Evolutionary conservation across 2,113 vertebrate species (phyloP).

Genomic region (Strigops habroptila): DNA sequence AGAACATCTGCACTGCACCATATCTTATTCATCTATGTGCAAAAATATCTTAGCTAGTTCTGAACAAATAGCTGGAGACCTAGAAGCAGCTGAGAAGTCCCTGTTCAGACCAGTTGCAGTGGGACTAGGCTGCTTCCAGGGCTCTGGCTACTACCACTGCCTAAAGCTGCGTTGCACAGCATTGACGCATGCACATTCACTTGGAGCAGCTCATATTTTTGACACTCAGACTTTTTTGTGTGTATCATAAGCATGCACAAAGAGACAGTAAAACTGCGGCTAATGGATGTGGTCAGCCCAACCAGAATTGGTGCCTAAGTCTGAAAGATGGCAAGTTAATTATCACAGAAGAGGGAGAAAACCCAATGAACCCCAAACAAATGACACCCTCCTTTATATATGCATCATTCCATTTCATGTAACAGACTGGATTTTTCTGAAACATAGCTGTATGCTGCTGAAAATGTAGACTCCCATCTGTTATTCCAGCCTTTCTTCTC

Average conservation of each 20-base stretch:
- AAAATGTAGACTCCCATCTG: neutral
- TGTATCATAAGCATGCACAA: neutral
- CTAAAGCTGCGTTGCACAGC: neutral
- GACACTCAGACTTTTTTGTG: neutral
- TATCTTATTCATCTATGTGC: neutral
- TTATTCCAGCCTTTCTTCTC: neutral
- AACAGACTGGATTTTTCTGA: neutral
- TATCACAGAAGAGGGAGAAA: neutral
- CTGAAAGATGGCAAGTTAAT: neutral
- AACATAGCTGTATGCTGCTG: neutral
- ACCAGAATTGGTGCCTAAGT: neutral
- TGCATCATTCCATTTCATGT: neutral
- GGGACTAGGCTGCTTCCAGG: neutral
- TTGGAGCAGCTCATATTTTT: neutral
- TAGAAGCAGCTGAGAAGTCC: neutral
- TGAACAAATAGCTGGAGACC: neutral
- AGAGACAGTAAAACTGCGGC: neutral
- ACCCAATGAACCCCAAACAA: neutral
- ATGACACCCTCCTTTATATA: neutral
- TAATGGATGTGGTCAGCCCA: neutral
- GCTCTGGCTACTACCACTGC: neutral
- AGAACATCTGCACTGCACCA: neutral
- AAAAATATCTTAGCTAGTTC: neutral
- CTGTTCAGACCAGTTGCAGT: neutral
- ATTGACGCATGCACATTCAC: neutral